These are phyloP conservation scores for Eriosoma lanigerum DNA, from an alignment of 1,140 invertebrate genomes.

Conservation along the genomic window DNA sequence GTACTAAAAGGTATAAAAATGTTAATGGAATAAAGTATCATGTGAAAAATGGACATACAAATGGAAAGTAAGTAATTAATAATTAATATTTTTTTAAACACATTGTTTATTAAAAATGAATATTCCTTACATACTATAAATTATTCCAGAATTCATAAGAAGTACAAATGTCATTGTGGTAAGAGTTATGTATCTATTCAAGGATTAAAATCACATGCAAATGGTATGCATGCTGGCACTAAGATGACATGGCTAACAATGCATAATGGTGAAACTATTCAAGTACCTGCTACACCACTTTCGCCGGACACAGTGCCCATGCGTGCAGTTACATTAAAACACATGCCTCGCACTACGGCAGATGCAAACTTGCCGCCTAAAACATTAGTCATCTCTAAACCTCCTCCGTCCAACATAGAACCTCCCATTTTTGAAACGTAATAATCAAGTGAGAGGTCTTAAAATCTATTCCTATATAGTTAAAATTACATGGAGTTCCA, in stretches of 20 bases:
- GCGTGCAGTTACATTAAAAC: slow-evolving; percentile 38
- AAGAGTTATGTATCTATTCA: slow-evolving; percentile 79
- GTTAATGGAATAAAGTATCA: slow-evolving; percentile 87
- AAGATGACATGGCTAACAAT: slow-evolving; percentile 48
- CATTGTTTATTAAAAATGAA: neutral
- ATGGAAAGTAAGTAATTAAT: slow-evolving; percentile 58
- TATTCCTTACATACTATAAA: slow-evolving; percentile 17
- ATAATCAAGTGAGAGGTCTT: slow-evolving; percentile 9
- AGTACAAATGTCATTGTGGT: slow-evolving; percentile 77
- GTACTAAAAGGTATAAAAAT: slow-evolving; percentile 83
- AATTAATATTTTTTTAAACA: neutral
- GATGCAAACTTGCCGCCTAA: slow-evolving; percentile 36
- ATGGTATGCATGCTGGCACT: slow-evolving; percentile 48
- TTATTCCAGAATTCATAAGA: slow-evolving; percentile 71
- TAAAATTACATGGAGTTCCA: slow-evolving; percentile 40
- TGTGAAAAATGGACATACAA: slow-evolving; percentile 81
- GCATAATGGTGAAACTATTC: slow-evolving; percentile 46
- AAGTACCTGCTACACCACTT: slow-evolving; percentile 37
- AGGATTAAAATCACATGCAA: slow-evolving; percentile 72
- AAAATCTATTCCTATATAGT: slow-evolving; percentile 48
- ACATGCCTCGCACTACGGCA: slow-evolving; percentile 26
- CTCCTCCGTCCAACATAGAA: slow-evolving; percentile 50
- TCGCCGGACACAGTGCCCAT: slow-evolving; percentile 41
- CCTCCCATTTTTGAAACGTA: slow-evolving; percentile 36
- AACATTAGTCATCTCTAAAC: slow-evolving; percentile 50